Conservation (phyloP, 2,888 invertebrate genomes). For the Orthosia gracilis region DNA sequence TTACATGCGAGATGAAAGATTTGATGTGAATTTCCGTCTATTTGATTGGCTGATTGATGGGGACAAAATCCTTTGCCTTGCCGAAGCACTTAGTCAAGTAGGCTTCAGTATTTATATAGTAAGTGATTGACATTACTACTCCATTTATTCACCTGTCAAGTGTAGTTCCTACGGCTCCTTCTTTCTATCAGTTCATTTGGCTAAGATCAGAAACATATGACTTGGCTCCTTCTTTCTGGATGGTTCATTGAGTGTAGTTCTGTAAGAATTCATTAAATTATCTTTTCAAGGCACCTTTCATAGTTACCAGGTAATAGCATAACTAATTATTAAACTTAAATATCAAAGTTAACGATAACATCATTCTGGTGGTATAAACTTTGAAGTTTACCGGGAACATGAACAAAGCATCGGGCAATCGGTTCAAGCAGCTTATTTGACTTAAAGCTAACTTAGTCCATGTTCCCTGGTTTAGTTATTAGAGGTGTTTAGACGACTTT, state of each 20-base stretch:
- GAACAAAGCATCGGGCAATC: slow-evolving; percentile 61
- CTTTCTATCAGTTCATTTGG: too few species aligned
- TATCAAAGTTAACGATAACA: slow-evolving; percentile 42
- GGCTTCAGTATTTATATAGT: too few species aligned
- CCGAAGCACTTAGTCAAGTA: too few species aligned
- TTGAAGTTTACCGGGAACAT: slow-evolving; percentile 34
- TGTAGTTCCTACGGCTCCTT: too few species aligned
- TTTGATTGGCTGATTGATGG: too few species aligned
- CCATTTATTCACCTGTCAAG: too few species aligned
- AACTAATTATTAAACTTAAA: slow-evolving; percentile 29
- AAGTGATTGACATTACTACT: too few species aligned
- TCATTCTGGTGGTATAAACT: slow-evolving; percentile 40
- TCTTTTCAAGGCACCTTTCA: background rate
- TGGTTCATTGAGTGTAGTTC: background rate
- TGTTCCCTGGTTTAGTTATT: slow-evolving; percentile 53
- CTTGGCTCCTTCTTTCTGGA: background rate
- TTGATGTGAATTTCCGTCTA: too few species aligned
- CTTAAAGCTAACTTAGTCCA: slow-evolving; percentile 48
- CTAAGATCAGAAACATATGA: too few species aligned
- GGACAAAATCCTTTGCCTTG: too few species aligned
- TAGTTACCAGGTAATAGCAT: background rate
- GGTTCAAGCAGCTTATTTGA: slow-evolving; percentile 61
- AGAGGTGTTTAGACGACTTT: slow-evolving; percentile 42
- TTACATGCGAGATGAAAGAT: too few species aligned
- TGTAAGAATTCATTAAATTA: background rate